A percentile compares a stretch with the other conserved stretches of the same genome.
Conservation (phyloP, 2,113 vertebrate genomes). For the Rafetus swinhoei region DNA sequence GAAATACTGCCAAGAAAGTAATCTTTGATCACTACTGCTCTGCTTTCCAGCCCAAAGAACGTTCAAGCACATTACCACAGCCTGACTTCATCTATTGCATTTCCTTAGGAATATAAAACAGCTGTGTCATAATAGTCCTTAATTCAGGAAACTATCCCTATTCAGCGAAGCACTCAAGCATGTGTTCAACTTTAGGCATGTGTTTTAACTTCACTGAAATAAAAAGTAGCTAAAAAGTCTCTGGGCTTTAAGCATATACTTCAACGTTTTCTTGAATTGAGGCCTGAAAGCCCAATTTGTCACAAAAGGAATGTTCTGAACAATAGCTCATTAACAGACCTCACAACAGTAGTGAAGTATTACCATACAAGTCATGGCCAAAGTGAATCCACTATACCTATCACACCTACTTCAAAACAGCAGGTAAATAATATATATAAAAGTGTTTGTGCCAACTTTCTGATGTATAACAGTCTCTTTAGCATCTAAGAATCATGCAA, state of each 20-base stretch:
- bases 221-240: slow-evolving; percentile 38
- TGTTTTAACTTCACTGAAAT: not conserved
- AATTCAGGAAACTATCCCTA: slow-evolving; percentile 58
- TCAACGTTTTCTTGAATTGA: not conserved
- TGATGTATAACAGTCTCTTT: slow-evolving; percentile 14
- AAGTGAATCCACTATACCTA: not conserved
- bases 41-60: slow-evolving; percentile 1
- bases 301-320: not conserved
- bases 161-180: slow-evolving; percentile 30
- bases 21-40: not conserved
- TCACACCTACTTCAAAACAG: slow-evolving; percentile 1
- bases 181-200: slow-evolving; percentile 20
- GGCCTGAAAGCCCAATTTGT: not conserved
- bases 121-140: not conserved
- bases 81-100: slow-evolving; percentile 26
- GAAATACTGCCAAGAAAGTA: slow-evolving; percentile 5
- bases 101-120: not conserved
- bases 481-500: slow-evolving; percentile 12
- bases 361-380: not conserved
- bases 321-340: not conserved
- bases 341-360: not conserved
- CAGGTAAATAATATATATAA: slow-evolving; percentile 15
- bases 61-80: not conserved
- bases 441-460: slow-evolving; percentile 32
- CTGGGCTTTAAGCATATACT: not conserved